Conservation (phyloP, 1,140 invertebrate genomes). For the Panonychus citri region DNA sequence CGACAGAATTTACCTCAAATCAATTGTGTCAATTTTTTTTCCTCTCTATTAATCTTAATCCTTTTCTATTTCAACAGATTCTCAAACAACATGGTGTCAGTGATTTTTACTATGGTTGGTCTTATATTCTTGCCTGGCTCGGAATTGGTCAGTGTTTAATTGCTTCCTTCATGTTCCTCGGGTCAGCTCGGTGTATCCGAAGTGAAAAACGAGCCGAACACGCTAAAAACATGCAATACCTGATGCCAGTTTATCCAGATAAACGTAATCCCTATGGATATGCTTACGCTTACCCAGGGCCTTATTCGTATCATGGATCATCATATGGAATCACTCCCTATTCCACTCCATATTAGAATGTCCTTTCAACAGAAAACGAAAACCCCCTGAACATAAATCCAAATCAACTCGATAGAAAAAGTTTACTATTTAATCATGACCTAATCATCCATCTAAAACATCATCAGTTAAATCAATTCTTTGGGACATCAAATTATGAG, state of each 20-base stretch:
- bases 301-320: constrained; percentile 59
- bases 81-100: constrained; percentile 46
- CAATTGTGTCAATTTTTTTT: no score
- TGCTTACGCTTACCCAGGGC: constrained; percentile 58
- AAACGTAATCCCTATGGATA: constrained; percentile 58
- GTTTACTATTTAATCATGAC: no score
- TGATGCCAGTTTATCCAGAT: constrained; percentile 87
- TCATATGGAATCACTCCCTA: constrained; percentile 33
- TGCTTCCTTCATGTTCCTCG: constrained; percentile 69
- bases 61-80: constrained; percentile 25
- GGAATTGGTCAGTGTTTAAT: constrained; percentile 65
- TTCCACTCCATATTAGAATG: no score
- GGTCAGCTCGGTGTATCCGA: constrained; percentile 69
- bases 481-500: no score
- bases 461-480: no score
- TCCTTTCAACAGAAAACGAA: no score
- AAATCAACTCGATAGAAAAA: no score
- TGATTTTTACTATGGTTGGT: constrained; percentile 74
- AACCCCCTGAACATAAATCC: no score
- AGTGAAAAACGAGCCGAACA: constrained; percentile 74
- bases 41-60: background rate
- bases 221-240: constrained; percentile 85
- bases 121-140: constrained; percentile 82
- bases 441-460: no score
- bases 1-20: background rate